Evolutionary conservation across 2,888 invertebrate species (phyloP), one percentile per base, ranked within the genome.

Genomic region (Scrobipalpa costella): DNA sequence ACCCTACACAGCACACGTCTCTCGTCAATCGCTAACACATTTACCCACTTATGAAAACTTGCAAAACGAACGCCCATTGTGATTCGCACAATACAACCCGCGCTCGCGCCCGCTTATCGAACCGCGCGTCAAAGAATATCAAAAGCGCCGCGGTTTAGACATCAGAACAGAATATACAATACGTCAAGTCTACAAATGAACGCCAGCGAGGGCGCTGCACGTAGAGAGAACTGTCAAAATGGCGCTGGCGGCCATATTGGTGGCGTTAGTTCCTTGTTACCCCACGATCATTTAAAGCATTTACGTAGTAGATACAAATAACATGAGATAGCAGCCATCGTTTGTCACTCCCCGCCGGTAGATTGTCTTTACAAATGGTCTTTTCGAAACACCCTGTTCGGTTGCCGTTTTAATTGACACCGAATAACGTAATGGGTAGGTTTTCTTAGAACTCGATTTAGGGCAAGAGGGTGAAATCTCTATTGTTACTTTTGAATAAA

Each of bases 1-100:
- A 8, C 64, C 62, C 64, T 63, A 60, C 27, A 19, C 84, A 84
- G 11, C 84, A 84, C 71, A 74, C 76, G 65, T 72, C 82, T 81
- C 81, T 77, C 76, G 81, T 85, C 87, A 81, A 89, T 90, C 84
- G 87, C 76, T 87, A 90, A 85, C 90, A 90, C 88, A 90, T 90
- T 90, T 86, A 90, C 90, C 89, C 80, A 90, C 87, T 90, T 90
- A 84, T 88, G 90, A 89, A 90, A 90, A 91, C 89, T 90, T 88
- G 86, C 85, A 84, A 88, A 89, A 88, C 83, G 86, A 81, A 85
- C 79, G 58, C 74, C 76, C 84, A 89, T 90, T 89, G 89, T 75
- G 74, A 73, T 77, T 75, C 69, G 70, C 76, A 85, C 83, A 83
- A 81, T 80, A 70, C 71, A 9, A 3, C 57, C 21, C 57, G 57